Percentiles rank a stretch among this genome's conserved stretches.
Conservation (phyloP, 2,888 invertebrate species). For the Troides helena region DNA sequence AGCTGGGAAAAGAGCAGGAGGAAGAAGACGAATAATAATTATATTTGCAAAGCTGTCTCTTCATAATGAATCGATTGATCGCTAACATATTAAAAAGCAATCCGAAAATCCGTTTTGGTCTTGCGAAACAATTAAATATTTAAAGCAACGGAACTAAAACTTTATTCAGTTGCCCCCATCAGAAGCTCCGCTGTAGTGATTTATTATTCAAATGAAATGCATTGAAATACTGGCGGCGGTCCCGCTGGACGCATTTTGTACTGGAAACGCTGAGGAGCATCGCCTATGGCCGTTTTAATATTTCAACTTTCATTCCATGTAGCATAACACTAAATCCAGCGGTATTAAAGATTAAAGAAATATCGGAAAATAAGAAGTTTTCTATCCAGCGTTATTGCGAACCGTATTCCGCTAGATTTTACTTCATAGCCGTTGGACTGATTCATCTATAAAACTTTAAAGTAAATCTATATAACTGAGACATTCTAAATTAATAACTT, state of each 20-base stretch:
- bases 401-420: too few species aligned
- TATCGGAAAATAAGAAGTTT: too few species aligned
- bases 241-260: constrained; percentile 25
- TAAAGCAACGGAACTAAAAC: constrained; percentile 25
- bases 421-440: too few species aligned
- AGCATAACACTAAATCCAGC: constrained; percentile 14
- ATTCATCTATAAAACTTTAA: too few species aligned
- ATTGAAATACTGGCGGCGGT: constrained; percentile 29
- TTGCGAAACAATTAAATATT: constrained; percentile 24
- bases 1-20: too few species aligned
- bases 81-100: neutral
- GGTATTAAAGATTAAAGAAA: constrained; percentile 1
- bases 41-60: too few species aligned
- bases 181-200: constrained; percentile 20
- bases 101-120: constrained; percentile 5
- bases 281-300: constrained; percentile 29
- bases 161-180: constrained; percentile 29
- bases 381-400: too few species aligned
- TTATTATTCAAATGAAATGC: constrained; percentile 31
- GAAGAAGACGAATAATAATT: too few species aligned
- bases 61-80: too few species aligned
- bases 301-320: constrained; percentile 26
- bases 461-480: too few species aligned
- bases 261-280: constrained; percentile 23
- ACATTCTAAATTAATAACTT: too few species aligned